Percentiles rank a stretch among this genome's conserved stretches.
These are phyloP conservation scores for Gymnobelideus leadbeateri DNA, from an alignment of 2,113 vertebrate genomes.

Conservation along the genomic window DNA sequence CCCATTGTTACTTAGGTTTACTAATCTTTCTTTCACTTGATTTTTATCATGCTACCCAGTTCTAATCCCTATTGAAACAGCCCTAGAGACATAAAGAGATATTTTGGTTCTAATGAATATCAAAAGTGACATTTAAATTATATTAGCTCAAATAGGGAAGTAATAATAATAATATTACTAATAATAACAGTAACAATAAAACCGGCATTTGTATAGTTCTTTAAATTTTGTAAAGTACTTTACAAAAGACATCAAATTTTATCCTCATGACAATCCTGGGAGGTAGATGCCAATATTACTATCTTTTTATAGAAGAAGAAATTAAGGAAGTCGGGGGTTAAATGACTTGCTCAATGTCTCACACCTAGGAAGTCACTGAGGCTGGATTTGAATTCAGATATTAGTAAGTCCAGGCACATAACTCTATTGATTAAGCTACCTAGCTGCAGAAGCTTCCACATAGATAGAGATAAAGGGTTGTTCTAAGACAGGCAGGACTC, in stretches of 20 bases:
- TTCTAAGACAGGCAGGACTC: not conserved
- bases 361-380: not conserved
- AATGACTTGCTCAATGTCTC: not conserved
- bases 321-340: not conserved
- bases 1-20: not conserved
- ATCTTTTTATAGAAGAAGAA: not conserved
- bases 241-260: not conserved
- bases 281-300: not conserved
- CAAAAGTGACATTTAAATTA: not conserved
- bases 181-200: not conserved
- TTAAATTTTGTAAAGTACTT: not conserved
- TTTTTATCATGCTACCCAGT: not conserved
- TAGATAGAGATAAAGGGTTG: not conserved
- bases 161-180: not conserved
- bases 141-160: not conserved
- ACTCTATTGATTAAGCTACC: not conserved
- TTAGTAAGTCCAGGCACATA: not conserved
- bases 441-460: not conserved
- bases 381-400: not conserved
- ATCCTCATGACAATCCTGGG: not conserved
- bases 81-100: not conserved
- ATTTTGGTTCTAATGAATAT: conserved; percentile 7
- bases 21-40: not conserved
- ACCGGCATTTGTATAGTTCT: not conserved
- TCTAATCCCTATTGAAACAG: not conserved